These are phyloP conservation scores for Castor canadensis DNA, from an alignment of 2,113 vertebrate genomes.

Conservation along the genomic window DNA sequence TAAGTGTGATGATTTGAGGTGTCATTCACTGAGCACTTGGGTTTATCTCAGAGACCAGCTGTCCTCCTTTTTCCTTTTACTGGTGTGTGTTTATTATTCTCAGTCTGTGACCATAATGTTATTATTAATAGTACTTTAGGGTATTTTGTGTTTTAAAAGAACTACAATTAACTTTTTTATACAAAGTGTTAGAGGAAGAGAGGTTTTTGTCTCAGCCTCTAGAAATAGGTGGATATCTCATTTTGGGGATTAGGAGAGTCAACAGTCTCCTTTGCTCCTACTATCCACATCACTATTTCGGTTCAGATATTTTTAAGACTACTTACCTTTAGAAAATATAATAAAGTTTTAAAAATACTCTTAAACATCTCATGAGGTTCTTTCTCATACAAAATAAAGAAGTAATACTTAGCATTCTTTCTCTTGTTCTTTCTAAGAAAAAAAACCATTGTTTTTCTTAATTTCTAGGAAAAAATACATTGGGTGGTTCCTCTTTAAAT, in stretches of 20 bases:
- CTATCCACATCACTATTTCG: neutral
- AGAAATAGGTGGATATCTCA: neutral
- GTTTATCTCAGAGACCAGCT: neutral
- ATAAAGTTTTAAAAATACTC: neutral
- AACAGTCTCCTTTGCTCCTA: rapidly evolving
- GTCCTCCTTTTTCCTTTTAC: neutral
- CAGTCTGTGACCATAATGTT: neutral
- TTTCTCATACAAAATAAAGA: conserved; percentile 3
- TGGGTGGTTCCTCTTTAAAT: neutral
- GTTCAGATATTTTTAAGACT: neutral
- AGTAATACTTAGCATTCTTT: neutral
- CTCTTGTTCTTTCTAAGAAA: too few species aligned
- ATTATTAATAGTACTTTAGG: neutral
- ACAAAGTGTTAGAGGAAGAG: neutral
- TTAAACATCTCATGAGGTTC: neutral
- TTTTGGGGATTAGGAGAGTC: neutral
- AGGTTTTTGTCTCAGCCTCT: neutral
- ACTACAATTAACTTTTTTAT: neutral
- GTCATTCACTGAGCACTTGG: neutral
- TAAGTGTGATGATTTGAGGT: too few species aligned
- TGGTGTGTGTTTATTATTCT: neutral
- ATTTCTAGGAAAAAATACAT: neutral
- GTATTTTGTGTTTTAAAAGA: neutral
- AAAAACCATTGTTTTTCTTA: too few species aligned
- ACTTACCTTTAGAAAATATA: neutral